phyloP scores from a whole-genome alignment of 2,797 vertebrate genomes.

The Enteromius anoplus region DNA sequence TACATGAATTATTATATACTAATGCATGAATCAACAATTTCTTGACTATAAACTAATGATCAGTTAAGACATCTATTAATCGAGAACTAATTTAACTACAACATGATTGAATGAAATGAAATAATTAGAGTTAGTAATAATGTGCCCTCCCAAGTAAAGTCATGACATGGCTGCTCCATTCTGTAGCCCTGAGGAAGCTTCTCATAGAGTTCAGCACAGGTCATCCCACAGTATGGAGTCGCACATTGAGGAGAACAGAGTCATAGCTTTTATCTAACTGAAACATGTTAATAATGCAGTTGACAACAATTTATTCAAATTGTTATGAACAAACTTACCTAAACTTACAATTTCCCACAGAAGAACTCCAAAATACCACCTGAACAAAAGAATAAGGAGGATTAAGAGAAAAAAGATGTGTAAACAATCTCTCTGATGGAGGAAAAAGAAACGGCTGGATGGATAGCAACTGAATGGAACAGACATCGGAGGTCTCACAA shows the following conservation, averaged over 20 bases:
- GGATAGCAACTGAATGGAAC: too few species aligned
- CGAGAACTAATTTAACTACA: too few species aligned
- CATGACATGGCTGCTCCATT: conserved; percentile 89
- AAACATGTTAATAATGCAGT: neutral
- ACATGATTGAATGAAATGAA: too few species aligned
- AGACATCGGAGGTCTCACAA: neutral
- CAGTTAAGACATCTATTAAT: too few species aligned
- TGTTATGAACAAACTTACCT: conserved; percentile 75
- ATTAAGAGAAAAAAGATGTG: neutral
- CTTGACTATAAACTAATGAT: too few species aligned
- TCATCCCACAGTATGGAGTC: conserved; percentile 98
- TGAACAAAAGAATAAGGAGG: conserved; percentile 60
- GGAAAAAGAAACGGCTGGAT: neutral
- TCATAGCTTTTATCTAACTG: neutral
- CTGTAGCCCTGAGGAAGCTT: conserved; percentile 97
- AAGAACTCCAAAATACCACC: conserved; percentile 97
- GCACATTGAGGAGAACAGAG: conserved; percentile 79
- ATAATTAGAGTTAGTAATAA: too few species aligned
- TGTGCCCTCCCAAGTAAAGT: too few species aligned
- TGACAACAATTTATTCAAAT: neutral
- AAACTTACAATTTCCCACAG: conserved; percentile 99
- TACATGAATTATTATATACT: too few species aligned
- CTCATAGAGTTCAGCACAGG: conserved; percentile 96
- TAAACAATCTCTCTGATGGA: neutral
- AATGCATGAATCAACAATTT: too few species aligned